Conservation (phyloP, 30 jellyfish, hydroid and myxozoan genomes). For the Cassiopea andromeda region DNA sequence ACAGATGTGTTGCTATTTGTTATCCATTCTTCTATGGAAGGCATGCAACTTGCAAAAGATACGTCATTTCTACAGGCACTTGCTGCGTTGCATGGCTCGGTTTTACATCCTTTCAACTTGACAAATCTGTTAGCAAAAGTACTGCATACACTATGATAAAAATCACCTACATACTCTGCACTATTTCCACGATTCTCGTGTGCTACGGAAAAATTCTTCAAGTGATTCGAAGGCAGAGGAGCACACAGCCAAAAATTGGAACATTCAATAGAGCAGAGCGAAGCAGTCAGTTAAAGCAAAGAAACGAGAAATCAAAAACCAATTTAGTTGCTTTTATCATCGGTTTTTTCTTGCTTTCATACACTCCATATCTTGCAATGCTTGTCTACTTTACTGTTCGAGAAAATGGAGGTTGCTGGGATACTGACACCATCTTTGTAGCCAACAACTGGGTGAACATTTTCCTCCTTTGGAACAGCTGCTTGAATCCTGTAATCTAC, state of each 20-base stretch:
- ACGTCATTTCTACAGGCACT: not conserved
- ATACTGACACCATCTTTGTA: not conserved
- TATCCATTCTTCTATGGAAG: constrained; percentile 52
- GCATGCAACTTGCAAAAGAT: constrained; percentile 12
- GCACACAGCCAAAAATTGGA: not conserved
- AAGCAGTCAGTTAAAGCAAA: not conserved
- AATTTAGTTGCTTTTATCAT: constrained; percentile 1
- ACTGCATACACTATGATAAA: not conserved
- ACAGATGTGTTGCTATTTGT: constrained; percentile 63
- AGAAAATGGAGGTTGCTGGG: constrained; percentile 3
- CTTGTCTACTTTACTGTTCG: not conserved
- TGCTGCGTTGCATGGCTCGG: constrained; percentile 2
- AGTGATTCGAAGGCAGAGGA: constrained; percentile 2
- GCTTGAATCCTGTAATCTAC: constrained; percentile 3
- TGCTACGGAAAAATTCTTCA: not conserved
- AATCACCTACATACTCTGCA: not conserved
- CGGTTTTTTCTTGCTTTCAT: not conserved
- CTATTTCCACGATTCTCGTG: not conserved
- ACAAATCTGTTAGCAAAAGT: not conserved
- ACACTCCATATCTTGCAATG: constrained; percentile 12
- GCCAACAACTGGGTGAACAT: constrained; percentile 9
- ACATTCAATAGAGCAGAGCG: not conserved
- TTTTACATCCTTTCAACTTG: not conserved
- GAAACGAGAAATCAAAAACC: constrained; percentile 7
- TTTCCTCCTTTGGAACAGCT: constrained; percentile 12